Percentiles rank a stretch among this genome's conserved stretches.
phyloP scores from a whole-genome alignment of 2,797 vertebrate genomes.

The Morelia viridis region DNA sequence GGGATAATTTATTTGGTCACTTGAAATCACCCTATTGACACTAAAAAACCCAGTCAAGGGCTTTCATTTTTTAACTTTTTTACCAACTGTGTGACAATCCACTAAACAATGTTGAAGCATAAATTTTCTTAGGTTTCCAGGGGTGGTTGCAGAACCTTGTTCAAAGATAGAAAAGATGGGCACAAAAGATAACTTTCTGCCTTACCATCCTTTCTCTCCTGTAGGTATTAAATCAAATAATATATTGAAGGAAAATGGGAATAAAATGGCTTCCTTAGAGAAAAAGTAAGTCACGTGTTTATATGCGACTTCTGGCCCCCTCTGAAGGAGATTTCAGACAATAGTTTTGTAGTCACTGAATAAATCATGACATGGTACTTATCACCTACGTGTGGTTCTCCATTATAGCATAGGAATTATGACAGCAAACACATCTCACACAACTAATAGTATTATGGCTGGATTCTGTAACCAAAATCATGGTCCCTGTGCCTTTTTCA shows the following conservation, averaged over 20 bases:
- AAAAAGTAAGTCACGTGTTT: constrained; percentile 67
- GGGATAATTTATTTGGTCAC: not conserved
- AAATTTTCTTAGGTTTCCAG: not conserved
- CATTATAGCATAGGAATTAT: not conserved
- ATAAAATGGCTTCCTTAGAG: constrained; percentile 63
- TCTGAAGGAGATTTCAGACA: not conserved
- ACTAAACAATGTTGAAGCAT: not conserved
- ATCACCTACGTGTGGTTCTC: not conserved
- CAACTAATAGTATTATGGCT: not conserved
- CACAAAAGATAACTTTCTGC: not conserved
- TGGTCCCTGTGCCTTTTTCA: not conserved
- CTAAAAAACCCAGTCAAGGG: not conserved
- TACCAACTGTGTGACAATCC: not conserved
- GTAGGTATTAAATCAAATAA: constrained; percentile 68
- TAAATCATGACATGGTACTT: not conserved
- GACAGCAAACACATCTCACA: too few relatives aligned
- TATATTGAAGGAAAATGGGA: constrained; percentile 64
- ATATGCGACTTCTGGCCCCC: not conserved
- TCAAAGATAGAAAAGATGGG: not conserved
- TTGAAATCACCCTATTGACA: not conserved
- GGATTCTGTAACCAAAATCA: not conserved
- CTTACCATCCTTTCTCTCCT: constrained; percentile 30
- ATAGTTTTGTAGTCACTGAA: not conserved
- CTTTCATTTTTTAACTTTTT: not conserved
- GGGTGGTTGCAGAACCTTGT: not conserved